phyloP scores from a whole-genome alignment of 2,113 vertebrate genomes.

The Halcyon malimbica region DNA sequence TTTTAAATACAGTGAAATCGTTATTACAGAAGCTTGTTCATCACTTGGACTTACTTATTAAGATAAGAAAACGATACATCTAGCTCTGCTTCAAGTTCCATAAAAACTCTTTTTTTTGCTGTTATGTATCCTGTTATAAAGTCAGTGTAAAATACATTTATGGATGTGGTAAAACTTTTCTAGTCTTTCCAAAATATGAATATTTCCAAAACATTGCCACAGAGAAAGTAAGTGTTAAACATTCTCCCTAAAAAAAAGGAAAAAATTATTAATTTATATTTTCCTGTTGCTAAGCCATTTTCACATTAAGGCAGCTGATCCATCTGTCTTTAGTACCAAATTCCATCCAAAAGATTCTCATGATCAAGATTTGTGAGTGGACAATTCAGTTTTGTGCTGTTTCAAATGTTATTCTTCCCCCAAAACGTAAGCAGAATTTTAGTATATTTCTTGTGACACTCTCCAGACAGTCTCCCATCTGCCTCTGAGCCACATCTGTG shows the following conservation, averaged over 20 bases:
- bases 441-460: not conserved
- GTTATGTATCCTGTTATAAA: not conserved
- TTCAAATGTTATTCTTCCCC: not conserved
- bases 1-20: not conserved
- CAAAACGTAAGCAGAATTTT: not conserved
- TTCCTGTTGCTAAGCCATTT: not conserved
- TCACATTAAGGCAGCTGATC: not conserved
- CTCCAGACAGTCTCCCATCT: not conserved
- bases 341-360: not conserved
- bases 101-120: not conserved
- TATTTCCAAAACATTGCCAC: not conserved
- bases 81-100: not conserved
- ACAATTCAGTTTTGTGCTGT: not conserved
- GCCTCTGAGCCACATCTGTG: not conserved
- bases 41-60: not conserved
- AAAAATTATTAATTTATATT: not conserved
- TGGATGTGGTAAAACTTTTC: not conserved
- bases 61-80: not conserved
- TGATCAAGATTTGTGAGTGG: not conserved
- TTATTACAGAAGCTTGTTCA: not conserved
- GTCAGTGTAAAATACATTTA: not conserved
- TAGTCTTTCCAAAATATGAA: not conserved
- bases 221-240: not conserved
- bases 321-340: not conserved
- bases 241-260: not conserved